Evolutionary conservation across 1,140 invertebrate genomes (phyloP), one percentile per base, ranked within the genome.

Genomic region (Trachelipus rathkii): DNA sequence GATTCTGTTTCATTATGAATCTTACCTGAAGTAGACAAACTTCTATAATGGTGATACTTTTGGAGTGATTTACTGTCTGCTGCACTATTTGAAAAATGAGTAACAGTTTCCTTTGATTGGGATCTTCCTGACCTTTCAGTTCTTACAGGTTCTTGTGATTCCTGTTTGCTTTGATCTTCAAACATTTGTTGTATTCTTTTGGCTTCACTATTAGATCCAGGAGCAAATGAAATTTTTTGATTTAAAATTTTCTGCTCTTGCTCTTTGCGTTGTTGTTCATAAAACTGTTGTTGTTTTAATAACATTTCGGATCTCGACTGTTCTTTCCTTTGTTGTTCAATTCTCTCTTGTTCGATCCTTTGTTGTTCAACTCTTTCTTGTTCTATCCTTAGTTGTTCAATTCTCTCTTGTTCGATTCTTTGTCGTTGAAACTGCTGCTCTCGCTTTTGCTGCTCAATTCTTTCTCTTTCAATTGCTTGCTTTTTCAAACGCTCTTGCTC

Each of bases 131-230:
- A 33, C 33, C 33, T 33, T 33, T 33, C 33, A 33, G 33, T 33
- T 33, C 33, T 33, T 33, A 33, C 6, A 33, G 33, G 71, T 33
- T 44, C 19, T 68, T 72, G 60, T 13, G 71, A n/a, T 44, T 75
- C 73, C 69, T 75, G 43, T 33, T 78, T 70, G 23, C 67, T 72
- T n/a, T 76, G 70, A 21, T 78, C 74, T 68, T 78, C 24, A 19
- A 75, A 71, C 19, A 21, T 45, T 23, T 60, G 46, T 13, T 45
- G 13, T 21, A 60, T 60, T 60, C 19, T 60, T 19, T 60, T 60
- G 50, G 50, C 19, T 60, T 60, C 50, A 1, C 19, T 60, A 60
- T 60, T 60, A 2, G 33, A 33, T 75, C 74, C 45, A 73, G 33
- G 24, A 73, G 50, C 33, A 44, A 68, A 53, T 73, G 71, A 7